Evolutionary conservation across 2,888 invertebrate species (phyloP), one percentile per base, ranked within the genome.

Genomic region (Catocala nupta): DNA sequence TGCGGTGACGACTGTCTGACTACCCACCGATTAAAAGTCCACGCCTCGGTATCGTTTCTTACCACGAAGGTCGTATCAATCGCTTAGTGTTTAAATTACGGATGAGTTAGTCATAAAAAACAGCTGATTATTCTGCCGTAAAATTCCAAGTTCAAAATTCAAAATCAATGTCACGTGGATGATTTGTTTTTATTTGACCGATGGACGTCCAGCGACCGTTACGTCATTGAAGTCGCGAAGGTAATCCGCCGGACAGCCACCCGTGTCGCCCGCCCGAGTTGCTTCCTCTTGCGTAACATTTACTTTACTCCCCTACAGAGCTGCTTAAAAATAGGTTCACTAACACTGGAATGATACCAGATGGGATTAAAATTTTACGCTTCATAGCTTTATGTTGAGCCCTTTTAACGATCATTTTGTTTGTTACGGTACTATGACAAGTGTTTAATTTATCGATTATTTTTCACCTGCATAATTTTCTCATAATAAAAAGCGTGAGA

Each of bases 221-320:
- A 88, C 87, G 83, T 90, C 89, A 88, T 78, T 82, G 85, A 77
- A 76, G 75, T 76, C 71, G 70, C 75, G 79, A 82, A 84, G 85
- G 85, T 85, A 80, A 81, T 80, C 78, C 74, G 77, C 71, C 71
- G 75, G 73, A 77, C 82, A 64, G 78, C 73, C 78, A 77, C 78
- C 78, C 84, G 81, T 82, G 84, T 76, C 81, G 89, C 74, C 82
- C 80, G 89, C 74, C 86, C 87, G 81, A 85, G 81, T 84, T 90
- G 84, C 68, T 81, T 71, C 77, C 71, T 87, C 87, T 87, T 85
- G 87, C 90, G 87, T 90, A 86, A 89, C 88, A 77, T 81, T 81
- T 71, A 70, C 68, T 73, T 79, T 73, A 72, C 75, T 80, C 79
- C 81, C 77, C 69, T 68, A 71, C 43, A 63, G 60, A 63, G 70